Base-by-base conservation (phyloP, 2,797 vertebrate genomes). In the Tiaroga cobitis region DNA sequence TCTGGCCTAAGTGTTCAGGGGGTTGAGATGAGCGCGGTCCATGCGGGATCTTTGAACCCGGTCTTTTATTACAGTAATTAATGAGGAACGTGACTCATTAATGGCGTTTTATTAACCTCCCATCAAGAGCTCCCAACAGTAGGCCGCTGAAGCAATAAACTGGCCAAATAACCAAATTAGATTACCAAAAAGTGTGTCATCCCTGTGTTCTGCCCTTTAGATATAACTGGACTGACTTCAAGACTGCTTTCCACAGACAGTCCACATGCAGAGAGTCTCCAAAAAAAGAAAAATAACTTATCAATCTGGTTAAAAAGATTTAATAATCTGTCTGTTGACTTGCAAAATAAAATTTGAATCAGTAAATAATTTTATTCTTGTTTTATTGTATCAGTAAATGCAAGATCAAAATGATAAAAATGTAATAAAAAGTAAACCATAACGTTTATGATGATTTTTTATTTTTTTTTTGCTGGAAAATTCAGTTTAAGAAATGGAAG, bases 61-160 rank as follows among this genome's bases (percentile, higher is more conserved):
- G n/a, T 51, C 63, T 78, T 68, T 56, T 69, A 69, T 68, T 78
- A 78, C 63, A 68, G 75, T 61, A 78, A 78, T 78, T 78, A 84
- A 69, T 59, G 74, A 56, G 73, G 37, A 84, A 77, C 10, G 49
- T 56, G 49, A 29, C 34, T 84, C 49, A 84, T 84, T 84, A 84
- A 49, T 59, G 32, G 5, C 11, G 0, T 78, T 69, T 78, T 70
- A 78, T 84, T 84, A 84, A 84, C 74, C 63, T 84, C 73, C 65
- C 61, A 77, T 32, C 32, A 69, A 24, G 13, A 75, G 56, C 72
- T 83, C 72, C 68, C 72, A 65, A 24, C 43, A 67, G 73, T 61
- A n/a, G 18, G 34, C 51, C 18, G 39, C 72, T 39, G 8, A 68
- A 77, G 74, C n/a, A 73, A 74, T 73, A 63, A 63, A 73, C 61